Evolutionary conservation across 2,113 vertebrate species (phyloP).

Genomic region (Rhinichthys klamathensis): DNA sequence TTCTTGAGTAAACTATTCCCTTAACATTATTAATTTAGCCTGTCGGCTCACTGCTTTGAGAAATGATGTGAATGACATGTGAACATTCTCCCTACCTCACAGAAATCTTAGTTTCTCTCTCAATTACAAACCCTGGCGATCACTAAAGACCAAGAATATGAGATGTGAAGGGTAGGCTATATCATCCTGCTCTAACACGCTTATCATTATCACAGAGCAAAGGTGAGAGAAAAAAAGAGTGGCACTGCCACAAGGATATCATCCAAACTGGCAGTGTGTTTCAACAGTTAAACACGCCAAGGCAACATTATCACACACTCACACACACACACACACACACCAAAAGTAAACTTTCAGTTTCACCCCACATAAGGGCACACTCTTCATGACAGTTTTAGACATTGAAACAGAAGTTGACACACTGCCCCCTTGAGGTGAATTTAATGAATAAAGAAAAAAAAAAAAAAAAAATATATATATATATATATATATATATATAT

Average conservation of each 20-base stretch:
- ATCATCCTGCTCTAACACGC: not conserved
- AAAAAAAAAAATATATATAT: too few relatives aligned
- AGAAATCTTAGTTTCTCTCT: not conserved
- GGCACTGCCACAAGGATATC: not conserved
- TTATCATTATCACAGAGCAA: slow-evolving; percentile 4
- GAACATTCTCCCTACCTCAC: not conserved
- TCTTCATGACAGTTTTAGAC: not conserved
- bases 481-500: too few relatives aligned
- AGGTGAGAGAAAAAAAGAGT: not conserved
- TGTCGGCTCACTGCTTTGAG: not conserved
- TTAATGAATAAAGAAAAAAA: not conserved
- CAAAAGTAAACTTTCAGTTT: slow-evolving; percentile 16
- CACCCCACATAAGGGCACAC: not conserved
- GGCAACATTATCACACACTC: slow-evolving; percentile 13
- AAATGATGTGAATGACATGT: not conserved
- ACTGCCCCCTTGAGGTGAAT: slow-evolving; percentile 20
- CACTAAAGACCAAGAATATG: slow-evolving; percentile 1
- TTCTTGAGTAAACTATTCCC: not conserved
- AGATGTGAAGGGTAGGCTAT: not conserved
- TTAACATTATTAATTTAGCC: not conserved
- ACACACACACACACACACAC: slow-evolving; percentile 18
- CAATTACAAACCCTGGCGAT: not conserved
- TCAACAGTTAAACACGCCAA: not conserved
- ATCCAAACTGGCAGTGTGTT: slow-evolving; percentile 18
- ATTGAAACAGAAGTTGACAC: not conserved